phyloP scores from a whole-genome alignment of 2,888 invertebrate species.

The Nesidiocoris tenuis region DNA sequence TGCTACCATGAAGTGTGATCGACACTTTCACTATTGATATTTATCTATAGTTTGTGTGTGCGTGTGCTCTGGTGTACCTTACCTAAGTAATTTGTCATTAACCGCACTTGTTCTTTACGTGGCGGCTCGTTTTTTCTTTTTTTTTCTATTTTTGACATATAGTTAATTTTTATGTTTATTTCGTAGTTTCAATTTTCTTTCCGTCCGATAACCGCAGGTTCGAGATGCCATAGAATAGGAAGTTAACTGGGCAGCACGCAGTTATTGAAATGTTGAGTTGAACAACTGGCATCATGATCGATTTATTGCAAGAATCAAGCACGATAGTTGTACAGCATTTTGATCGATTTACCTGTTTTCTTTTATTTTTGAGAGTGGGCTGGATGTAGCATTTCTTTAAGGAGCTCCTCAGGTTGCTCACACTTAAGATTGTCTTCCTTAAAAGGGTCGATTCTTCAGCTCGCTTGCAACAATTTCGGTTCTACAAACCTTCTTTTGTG shows the following conservation, averaged over 20 bases:
- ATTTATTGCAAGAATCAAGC: too few species aligned
- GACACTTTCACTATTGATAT: conserved; percentile 7
- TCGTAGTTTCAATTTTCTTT: not conserved
- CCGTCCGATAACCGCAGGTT: not conserved
- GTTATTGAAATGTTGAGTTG: not conserved
- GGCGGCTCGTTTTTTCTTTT: not conserved
- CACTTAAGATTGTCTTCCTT: too few species aligned
- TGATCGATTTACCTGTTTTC: too few species aligned
- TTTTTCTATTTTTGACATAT: not conserved
- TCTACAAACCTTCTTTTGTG: too few species aligned
- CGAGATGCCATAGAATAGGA: not conserved
- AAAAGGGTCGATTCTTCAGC: too few species aligned
- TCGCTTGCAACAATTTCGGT: too few species aligned
- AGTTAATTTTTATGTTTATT: not conserved
- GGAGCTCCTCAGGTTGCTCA: too few species aligned
- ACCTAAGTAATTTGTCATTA: not conserved
- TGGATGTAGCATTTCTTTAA: too few species aligned
- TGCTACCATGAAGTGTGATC: conserved; percentile 28
- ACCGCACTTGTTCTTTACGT: not conserved
- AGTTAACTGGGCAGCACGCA: not conserved
- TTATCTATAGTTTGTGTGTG: conserved; percentile 30
- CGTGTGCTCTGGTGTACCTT: not conserved
- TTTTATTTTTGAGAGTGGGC: too few species aligned
- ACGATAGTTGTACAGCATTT: too few species aligned
- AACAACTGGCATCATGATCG: not conserved